Evolutionary conservation across 2,888 invertebrate species (phyloP), one percentile per base, ranked within the genome.

Genomic region (Aplocera efformata): DNA sequence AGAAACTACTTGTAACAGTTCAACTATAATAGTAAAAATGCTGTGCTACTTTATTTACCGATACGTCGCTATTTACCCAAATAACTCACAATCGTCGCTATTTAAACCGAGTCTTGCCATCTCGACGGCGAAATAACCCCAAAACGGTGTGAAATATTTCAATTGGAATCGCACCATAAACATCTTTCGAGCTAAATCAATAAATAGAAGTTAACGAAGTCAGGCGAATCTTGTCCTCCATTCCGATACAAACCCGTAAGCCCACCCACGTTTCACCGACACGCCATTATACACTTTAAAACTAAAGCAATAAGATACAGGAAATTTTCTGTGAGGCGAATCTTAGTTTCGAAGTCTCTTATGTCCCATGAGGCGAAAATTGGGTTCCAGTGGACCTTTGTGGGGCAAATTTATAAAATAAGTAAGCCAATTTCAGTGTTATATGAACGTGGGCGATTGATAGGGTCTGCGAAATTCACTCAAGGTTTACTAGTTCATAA

Each of bases 351-450:
- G 50, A 52, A 40, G 37, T 48, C 46, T 29, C 40, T 52, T 43
- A 42, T 50, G 54, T 48, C 52, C 52, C 54, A 55, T 55, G 54
- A 55, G 54, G 50, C 54, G 52, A 50, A 42, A 50, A 55, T 55
- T 52, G 54, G 46, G 50, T 48, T 52, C 48, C 45, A 32, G 44
- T 44, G 41, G 50, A 50, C 55, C 50, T 55, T 55, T 55, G 50
- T 55, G 55, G 50, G 38, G 34, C 46, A 52, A 55, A 52, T 55
- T 52, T 55, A 55, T 52, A 55, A 55, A 55, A 55, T 55, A 52
- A 45, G 48, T 52, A 52, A 52, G 50, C 48, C 55, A 52, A 55
- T 55, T 55, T 50, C 40, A 50, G 52, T 48, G 44, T 48, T 50
- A 48, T 52, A 48, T 44, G 44, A 40, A 33, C 42, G 46, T 44